These are phyloP conservation scores for Argentina silus DNA, from an alignment of 2,797 vertebrate genomes.

Conservation along the genomic window DNA sequence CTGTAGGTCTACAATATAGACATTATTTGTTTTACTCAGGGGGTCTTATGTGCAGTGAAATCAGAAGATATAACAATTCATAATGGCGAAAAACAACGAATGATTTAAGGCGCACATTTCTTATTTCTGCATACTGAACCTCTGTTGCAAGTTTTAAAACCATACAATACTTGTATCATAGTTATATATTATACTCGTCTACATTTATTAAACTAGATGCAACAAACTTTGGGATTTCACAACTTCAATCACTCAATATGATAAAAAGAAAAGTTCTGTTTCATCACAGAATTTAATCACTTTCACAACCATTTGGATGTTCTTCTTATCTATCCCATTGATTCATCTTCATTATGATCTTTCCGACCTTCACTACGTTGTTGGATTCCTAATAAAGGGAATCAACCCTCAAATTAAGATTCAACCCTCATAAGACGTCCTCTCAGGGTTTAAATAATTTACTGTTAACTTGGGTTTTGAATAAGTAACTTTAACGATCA, in stretches of 20 bases:
- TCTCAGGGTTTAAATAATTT: too few species aligned
- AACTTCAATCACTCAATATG: slow-evolving; percentile 20
- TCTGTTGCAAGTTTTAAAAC: slow-evolving; percentile 37
- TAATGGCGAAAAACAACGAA: slow-evolving; percentile 12
- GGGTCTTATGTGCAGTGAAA: too few species aligned
- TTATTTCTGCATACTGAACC: slow-evolving; percentile 17
- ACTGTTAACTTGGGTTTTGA: too few species aligned
- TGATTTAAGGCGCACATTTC: slow-evolving; percentile 27
- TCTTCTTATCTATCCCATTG: background rate
- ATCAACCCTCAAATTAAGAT: background rate
- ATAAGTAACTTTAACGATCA: slow-evolving; percentile 3
- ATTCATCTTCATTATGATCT: background rate
- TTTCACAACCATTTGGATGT: background rate
- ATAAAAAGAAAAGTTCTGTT: slow-evolving; percentile 35
- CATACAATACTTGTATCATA: background rate
- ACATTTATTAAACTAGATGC: background rate
- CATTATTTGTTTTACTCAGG: too few species aligned
- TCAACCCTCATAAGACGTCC: too few species aligned
- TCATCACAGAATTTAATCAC: background rate
- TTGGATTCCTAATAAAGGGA: too few species aligned
- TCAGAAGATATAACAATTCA: slow-evolving; percentile 30
- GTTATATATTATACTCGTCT: background rate
- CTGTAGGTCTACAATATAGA: too few species aligned
- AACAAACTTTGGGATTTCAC: slow-evolving; percentile 28
- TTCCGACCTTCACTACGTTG: background rate